Evolutionary conservation across 2,113 vertebrate species (phyloP), one percentile per base, ranked within the genome.

Genomic region (Bos javanicus): DNA sequence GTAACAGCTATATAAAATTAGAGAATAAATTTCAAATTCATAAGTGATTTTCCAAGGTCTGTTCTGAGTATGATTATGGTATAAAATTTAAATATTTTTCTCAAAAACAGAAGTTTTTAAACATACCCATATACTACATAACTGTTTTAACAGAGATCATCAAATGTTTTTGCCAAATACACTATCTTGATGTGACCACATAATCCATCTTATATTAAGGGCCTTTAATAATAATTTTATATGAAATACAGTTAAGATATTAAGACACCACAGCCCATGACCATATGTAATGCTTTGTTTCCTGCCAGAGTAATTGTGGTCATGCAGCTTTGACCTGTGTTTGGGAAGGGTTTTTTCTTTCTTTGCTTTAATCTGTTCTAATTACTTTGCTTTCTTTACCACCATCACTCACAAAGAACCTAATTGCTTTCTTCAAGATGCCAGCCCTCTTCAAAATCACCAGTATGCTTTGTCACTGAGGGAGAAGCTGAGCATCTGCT

Each of bases 321-420:
- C 85, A 60, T 60, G 81, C 71, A 52, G 84, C 46, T 96, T 91
- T 0, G 67, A 82, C 87, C 90, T 97, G 84, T 76, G 9, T 90
- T 78, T 85, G 50, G 83, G 59, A 10, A 78, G 90, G 57, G 85
- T 67, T 95, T 86, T 96, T 62, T 95, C 92, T 94, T 87, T 82
- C 84, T 52, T 81, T 82, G 59, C 64, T 98, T 94, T 97, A 93
- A 97, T 96, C 87, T 94, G 78, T 95, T 76, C 92, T 97, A 97
- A 98, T 97, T 96, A 88, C 90, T 97, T 92, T 57, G 54, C 67
- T 91, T 93, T 96, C 92, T 88, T 92, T 76, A 91, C 64, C 43
- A 67, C 76, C 43, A 80, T 95, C 76, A 88, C 67, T 97, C 92
- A 94, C 76, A 95, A 95, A 92, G 74, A 87, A 87, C 90, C 56